Percentiles rank a stretch among this genome's conserved stretches.
Conservation (phyloP, 2,888 invertebrate genomes). For the Chrysolina haemoptera region DNA sequence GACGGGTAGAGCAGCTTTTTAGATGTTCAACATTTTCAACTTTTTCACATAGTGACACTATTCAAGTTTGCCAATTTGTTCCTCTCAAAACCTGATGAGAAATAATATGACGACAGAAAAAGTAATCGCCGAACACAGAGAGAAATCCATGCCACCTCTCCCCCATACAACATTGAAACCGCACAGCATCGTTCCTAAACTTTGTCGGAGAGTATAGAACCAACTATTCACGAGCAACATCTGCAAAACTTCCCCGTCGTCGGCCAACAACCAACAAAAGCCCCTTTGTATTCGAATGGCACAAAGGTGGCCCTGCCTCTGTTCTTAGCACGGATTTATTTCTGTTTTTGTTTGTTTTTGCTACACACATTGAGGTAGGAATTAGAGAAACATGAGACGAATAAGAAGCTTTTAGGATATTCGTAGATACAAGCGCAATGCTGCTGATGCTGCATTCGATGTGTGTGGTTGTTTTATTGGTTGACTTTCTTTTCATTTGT, state of each 20-base stretch:
- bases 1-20: no score
- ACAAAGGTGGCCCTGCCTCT: conserved; percentile 40
- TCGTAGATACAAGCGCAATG: conserved; percentile 23
- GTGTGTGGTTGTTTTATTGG: background rate
- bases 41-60: no score
- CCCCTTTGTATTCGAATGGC: conserved; percentile 36
- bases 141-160: background rate
- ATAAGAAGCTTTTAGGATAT: conserved; percentile 36
- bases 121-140: no score
- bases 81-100: no score
- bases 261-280: conserved; percentile 40
- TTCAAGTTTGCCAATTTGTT: no score
- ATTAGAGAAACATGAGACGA: conserved; percentile 33
- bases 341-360: conserved; percentile 39
- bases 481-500: background rate
- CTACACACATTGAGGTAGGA: conserved; percentile 37
- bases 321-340: conserved; percentile 37
- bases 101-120: no score
- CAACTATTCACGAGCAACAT: conserved; percentile 34
- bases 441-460: conserved; percentile 5
- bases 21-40: no score
- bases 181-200: conserved; percentile 9
- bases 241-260: conserved; percentile 39
- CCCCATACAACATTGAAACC: background rate
- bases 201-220: conserved; percentile 3